Percentiles rank a stretch among this genome's conserved stretches.
phyloP scores from a whole-genome alignment of 1,140 invertebrate genomes.

The Apocrypta bakeri region DNA sequence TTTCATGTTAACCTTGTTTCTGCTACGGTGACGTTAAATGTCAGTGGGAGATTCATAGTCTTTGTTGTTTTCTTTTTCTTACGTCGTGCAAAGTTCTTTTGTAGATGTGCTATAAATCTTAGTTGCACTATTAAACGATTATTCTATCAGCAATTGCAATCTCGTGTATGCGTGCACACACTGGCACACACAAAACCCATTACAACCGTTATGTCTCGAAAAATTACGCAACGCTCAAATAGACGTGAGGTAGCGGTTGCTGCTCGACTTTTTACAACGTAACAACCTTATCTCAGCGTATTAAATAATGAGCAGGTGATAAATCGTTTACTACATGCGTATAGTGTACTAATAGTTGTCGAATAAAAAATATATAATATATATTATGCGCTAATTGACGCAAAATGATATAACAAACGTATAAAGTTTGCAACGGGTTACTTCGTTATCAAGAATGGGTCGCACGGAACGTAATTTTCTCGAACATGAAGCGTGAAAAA shows the following conservation, averaged over 20 bases:
- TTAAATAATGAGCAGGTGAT: constrained; percentile 27
- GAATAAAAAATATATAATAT: too few species aligned
- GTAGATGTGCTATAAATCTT: not conserved
- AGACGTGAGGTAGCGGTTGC: constrained; percentile 2
- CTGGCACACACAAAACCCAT: not conserved
- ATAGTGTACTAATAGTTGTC: not conserved
- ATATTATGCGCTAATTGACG: constrained; percentile 19
- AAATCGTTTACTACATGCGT: constrained; percentile 8
- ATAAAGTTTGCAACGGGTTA: too few species aligned
- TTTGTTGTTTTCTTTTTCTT: not conserved
- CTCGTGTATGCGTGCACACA: not conserved
- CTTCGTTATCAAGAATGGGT: too few species aligned
- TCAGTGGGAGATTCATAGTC: not conserved
- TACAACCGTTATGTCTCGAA: not conserved
- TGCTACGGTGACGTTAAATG: not conserved
- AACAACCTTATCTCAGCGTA: constrained; percentile 3
- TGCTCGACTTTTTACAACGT: constrained; percentile 12
- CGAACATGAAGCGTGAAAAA: not conserved
- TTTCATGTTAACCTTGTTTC: not conserved
- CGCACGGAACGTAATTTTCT: too few species aligned
- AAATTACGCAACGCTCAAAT: constrained; percentile 6
- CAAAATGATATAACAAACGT: not conserved
- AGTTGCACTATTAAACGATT: too few species aligned
- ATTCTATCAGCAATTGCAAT: too few species aligned
- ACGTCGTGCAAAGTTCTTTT: not conserved